Evolutionary conservation across 2,113 vertebrate genomes (phyloP).

Genomic region (Scomber japonicus): DNA sequence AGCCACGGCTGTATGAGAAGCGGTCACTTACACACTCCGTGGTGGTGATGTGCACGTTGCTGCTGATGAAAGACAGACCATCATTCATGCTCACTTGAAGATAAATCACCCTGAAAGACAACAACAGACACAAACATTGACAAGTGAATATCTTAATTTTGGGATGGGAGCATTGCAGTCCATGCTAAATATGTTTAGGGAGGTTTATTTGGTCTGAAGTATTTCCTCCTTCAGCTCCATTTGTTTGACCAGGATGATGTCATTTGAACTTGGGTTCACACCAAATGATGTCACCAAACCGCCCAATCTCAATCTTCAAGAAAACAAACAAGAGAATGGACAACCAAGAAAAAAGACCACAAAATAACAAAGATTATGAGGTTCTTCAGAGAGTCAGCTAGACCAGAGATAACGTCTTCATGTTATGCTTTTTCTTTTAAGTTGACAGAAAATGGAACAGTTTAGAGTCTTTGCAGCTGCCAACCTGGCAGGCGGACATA

Average conservation of each 20-base stretch:
- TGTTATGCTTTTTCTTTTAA: too few species aligned
- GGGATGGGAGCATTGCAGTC: slow-evolving; percentile 2
- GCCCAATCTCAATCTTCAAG: background rate
- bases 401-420: background rate
- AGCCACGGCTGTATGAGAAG: background rate
- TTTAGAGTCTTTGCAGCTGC: background rate
- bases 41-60: slow-evolving; percentile 91
- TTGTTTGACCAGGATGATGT: slow-evolving; percentile 38
- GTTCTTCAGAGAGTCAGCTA: too few species aligned
- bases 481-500: slow-evolving; percentile 3
- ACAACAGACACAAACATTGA: slow-evolving; percentile 38
- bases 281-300: slow-evolving; percentile 8
- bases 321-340: background rate
- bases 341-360: slow-evolving; percentile 29
- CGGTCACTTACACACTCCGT: slow-evolving; percentile 89
- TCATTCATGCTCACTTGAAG: slow-evolving; percentile 95
- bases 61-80: slow-evolving; percentile 92
- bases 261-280: slow-evolving; percentile 41
- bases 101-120: slow-evolving; percentile 90
- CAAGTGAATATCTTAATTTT: background rate
- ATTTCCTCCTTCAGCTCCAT: background rate
- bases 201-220: slow-evolving; percentile 20
- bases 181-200: background rate
- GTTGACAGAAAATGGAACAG: background rate
- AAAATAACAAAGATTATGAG: background rate